Evolutionary conservation across 2,797 vertebrate species (phyloP).

Genomic region (Eulemur mongoz): DNA sequence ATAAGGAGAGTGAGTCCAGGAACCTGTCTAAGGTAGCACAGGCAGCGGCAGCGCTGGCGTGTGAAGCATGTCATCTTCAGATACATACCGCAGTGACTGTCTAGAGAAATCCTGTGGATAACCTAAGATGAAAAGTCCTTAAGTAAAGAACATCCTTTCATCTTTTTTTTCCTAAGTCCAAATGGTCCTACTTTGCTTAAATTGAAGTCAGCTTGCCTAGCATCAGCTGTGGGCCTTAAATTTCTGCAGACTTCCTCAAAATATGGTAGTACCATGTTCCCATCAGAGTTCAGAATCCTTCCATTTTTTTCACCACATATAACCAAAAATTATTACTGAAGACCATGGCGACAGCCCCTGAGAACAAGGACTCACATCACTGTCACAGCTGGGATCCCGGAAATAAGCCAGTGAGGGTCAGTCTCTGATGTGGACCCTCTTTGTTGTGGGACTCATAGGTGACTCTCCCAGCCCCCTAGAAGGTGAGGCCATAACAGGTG

Average conservation of each 20-base stretch:
- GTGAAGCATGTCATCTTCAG: not conserved
- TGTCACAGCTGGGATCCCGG: not conserved
- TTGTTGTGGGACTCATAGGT: not conserved
- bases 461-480: accelerated
- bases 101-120: not conserved
- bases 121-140: not conserved
- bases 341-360: not conserved
- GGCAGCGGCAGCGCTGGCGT: not conserved
- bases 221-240: not conserved
- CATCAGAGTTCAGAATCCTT: not conserved
- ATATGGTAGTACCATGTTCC: not conserved
- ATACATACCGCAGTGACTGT: not conserved
- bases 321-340: not conserved
- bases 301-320: not conserved
- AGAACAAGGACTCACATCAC: not conserved
- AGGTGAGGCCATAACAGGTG: not conserved
- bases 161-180: not conserved
- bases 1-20: not conserved
- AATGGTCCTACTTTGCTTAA: not conserved
- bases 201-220: not conserved
- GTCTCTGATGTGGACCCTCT: not conserved
- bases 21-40: not conserved
- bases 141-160: not conserved
- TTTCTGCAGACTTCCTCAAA: not conserved
- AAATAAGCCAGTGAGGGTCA: not conserved